A percentile compares a stretch with the other conserved stretches of the same genome.
Conservation (phyloP, 2,113 vertebrate genomes). For the Pseudonaja textilis region DNA sequence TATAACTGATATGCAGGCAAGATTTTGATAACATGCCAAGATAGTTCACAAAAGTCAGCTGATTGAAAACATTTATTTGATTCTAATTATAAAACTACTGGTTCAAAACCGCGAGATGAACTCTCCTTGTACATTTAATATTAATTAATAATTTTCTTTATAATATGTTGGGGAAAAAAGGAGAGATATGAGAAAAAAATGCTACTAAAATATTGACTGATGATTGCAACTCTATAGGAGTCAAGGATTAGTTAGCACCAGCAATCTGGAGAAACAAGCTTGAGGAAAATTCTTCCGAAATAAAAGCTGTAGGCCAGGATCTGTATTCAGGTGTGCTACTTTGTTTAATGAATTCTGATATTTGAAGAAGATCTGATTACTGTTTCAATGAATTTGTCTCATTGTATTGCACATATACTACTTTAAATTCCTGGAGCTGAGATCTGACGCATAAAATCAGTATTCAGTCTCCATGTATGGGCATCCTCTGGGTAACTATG, state of each 20-base stretch:
- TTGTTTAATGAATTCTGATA: neutral
- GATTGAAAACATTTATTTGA: neutral
- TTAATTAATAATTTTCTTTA: constrained; percentile 39
- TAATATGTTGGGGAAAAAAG: constrained; percentile 10
- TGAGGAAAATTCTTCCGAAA: neutral
- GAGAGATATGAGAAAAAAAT: constrained; percentile 24
- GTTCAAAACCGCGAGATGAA: constrained; percentile 32
- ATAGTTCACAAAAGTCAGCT: neutral
- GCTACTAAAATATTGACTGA: neutral
- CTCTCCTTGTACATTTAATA: neutral
- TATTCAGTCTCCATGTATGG: neutral
- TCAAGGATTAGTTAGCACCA: neutral
- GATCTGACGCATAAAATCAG: neutral
- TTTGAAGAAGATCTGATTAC: neutral
- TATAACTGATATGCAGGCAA: constrained; percentile 1
- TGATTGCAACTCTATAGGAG: neutral
- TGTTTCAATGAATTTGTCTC: neutral
- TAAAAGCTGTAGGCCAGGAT: neutral
- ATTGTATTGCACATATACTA: neutral
- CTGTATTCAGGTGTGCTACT: neutral
- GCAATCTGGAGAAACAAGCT: neutral
- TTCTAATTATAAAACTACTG: neutral
- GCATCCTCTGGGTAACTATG: no score
- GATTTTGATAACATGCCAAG: neutral
- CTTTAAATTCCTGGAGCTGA: neutral